Evolutionary conservation across 2,888 invertebrate species (phyloP), one percentile per base, ranked within the genome.

Genomic region (Ceraclea dissimilis): DNA sequence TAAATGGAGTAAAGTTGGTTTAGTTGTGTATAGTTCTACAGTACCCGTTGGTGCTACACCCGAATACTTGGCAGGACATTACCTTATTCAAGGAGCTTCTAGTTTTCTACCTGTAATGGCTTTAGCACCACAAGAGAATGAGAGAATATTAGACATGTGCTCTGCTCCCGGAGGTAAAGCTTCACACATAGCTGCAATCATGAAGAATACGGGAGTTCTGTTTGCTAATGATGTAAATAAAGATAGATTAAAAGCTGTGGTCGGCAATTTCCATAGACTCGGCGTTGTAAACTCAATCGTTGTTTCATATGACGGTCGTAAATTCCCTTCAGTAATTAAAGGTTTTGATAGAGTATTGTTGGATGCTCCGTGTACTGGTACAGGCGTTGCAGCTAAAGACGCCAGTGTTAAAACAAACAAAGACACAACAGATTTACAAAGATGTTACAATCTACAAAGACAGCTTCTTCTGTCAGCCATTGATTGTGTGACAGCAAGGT

Each of bases 81-180:
- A 99, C 68, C 93, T 97, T 69, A 80, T 98, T 56, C 97, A 91
- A 73, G 97, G 97, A 8, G 97, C 96, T 13, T 94, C 96, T 1
- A 98, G 97, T 76, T 85, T 96, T 67, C 74, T 99, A 53, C 98
- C 99, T 0, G 98, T 99, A 0, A 96, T 99, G 93, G 93, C 99
- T 0, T 76, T 99, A 53, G 95, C 93, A 0, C 98, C 99, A 0
- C 93, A 95, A 75, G 95, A 94, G 75, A 90, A 93, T 67, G 97
- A 98, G 74, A 80, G 86, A 62, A 85, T 98, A 62, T 77, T 99
- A 31, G 99, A 99, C 68, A 91, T 99, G 94, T 93, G 95, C 69
- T 86, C 97, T 0, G 99, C 99, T 0, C 99, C 99, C 0, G 99
- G 99, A 49, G 99, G 99, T 8, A 99, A 99, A 76, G 93, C 98